phyloP scores from a whole-genome alignment of 2,888 invertebrate species.

The Heliconius aoede region DNA sequence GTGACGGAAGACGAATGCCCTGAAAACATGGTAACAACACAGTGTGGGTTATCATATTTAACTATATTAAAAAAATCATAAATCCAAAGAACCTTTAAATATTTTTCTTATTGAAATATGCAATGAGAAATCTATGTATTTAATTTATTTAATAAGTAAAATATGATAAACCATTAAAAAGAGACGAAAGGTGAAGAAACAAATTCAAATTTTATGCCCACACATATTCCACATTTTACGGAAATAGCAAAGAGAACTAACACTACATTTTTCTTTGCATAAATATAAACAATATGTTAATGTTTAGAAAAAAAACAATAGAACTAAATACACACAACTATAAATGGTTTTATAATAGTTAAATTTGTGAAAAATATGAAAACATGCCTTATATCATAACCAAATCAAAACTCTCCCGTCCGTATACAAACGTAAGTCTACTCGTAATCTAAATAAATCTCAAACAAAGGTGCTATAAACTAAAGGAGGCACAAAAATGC shows the following conservation, averaged over 20 bases:
- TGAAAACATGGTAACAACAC: slow-evolving; percentile 71
- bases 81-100: not conserved
- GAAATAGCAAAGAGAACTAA: not conserved
- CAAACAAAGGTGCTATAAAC: slow-evolving; percentile 54
- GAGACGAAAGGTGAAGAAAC: slow-evolving; percentile 56
- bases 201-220: slow-evolving; percentile 49
- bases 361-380: slow-evolving; percentile 26
- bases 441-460: slow-evolving; percentile 61
- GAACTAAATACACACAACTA: slow-evolving; percentile 34
- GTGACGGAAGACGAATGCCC: slow-evolving; percentile 75
- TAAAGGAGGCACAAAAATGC: slow-evolving; percentile 47
- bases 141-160: slow-evolving; percentile 1
- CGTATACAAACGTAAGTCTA: slow-evolving; percentile 52
- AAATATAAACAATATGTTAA: slow-evolving; percentile 51
- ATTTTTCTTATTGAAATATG: not conserved
- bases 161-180: slow-evolving; percentile 32
- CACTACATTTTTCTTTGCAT: not conserved
- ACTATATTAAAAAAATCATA: not conserved
- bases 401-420: slow-evolving; percentile 57
- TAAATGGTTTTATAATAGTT: slow-evolving; percentile 34
- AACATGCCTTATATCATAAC: slow-evolving; percentile 44
- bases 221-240: not conserved
- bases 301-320: slow-evolving; percentile 55
- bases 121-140: not conserved
- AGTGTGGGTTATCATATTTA: slow-evolving; percentile 46